Evolutionary conservation across 30 jellyfish, hydroid and myxozoan species (phyloP).

Genomic region (Aurelia aurita complex sp. Pacific): DNA sequence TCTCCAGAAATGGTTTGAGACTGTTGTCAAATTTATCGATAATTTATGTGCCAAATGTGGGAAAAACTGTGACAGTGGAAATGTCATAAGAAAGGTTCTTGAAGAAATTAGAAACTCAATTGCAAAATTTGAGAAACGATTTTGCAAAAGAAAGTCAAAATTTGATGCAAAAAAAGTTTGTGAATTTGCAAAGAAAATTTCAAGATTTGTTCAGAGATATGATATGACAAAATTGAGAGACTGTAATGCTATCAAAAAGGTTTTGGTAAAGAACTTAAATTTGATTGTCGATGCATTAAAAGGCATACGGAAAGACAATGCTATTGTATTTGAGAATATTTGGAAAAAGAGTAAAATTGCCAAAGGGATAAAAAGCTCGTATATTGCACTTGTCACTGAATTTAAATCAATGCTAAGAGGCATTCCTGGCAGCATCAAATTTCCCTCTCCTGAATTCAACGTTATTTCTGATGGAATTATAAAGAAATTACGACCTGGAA

Average conservation of each 20-base stretch:
- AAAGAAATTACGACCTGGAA: slow-evolving; percentile 44
- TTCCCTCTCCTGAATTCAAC: slow-evolving; percentile 24
- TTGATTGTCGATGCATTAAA: slow-evolving; percentile 63
- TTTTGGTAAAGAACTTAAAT: slow-evolving; percentile 41
- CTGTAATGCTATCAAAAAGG: slow-evolving; percentile 47
- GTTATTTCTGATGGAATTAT: slow-evolving; percentile 31
- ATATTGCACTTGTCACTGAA: slow-evolving; percentile 28
- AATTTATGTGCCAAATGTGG: slow-evolving; percentile 73
- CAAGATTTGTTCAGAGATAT: slow-evolving; percentile 17
- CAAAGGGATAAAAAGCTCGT: not conserved
- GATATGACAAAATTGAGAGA: slow-evolving; percentile 19
- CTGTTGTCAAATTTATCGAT: slow-evolving; percentile 59
- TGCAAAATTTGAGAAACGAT: slow-evolving; percentile 24
- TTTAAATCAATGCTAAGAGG: slow-evolving; percentile 31
- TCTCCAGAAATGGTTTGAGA: slow-evolving; percentile 86
- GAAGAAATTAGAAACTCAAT: slow-evolving; percentile 24
- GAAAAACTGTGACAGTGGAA: slow-evolving; percentile 48
- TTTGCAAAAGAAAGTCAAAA: slow-evolving; percentile 29
- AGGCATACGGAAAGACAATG: slow-evolving; percentile 49
- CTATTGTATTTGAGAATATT: slow-evolving; percentile 29
- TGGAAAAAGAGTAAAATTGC: slow-evolving; percentile 62
- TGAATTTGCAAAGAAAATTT: slow-evolving; percentile 17
- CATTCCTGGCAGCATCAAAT: slow-evolving; percentile 25
- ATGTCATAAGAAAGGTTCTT: slow-evolving; percentile 30
- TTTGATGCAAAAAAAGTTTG: slow-evolving; percentile 38